Base-by-base conservation (phyloP, 1,140 invertebrate genomes). In the Pogonognathellus flavescens region DNA sequence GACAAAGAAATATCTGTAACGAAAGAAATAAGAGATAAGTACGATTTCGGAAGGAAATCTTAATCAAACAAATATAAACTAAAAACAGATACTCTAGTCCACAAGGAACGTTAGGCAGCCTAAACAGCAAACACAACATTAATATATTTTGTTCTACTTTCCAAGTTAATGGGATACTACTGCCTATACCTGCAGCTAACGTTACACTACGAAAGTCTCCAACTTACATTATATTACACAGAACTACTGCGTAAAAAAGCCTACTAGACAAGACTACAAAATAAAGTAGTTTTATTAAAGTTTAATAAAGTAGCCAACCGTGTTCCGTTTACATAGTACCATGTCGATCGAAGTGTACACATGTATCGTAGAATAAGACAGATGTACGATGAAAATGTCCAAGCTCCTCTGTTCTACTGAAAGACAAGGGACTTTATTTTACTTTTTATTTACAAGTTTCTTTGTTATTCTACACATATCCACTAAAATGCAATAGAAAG, bases 261-360 rank as follows among this genome's bases (percentile, higher is more conserved):
- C 62, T 66, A 66, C 20, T 66, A 66, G 20, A 18, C 25, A 5
- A 13, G 14, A 60, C 59, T 20, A 25, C 25, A 66, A 66, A 66
- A 66, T 14, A 20, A 66, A 66, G 62, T 18, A 66, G 62, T 66
- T 25, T 66, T 13, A 22, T 66, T 66, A 25, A 25, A 66, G 31
- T 41, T 66, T 66, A 6, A 20, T 25, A 66, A 66, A 25, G 18
- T 25, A 25, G 62, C 20, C 13, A 20, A 22, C 20, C 62, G 11
- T 66, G 62, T 66, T 20, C 18, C 62, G 25, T 66, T 66, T 66
- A 66, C 62, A 66, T 20, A 66, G 62, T 25, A 25, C 20, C 25
- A 25, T 66, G 18, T 60, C 59, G 22, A 13, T 25, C 20, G 62
- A 4, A 55, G 20, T 25, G 8, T 11, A 13, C 25, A 60, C 62